Base-by-base conservation (phyloP, 2,113 vertebrate genomes). In the Malaclemys terrapin region DNA sequence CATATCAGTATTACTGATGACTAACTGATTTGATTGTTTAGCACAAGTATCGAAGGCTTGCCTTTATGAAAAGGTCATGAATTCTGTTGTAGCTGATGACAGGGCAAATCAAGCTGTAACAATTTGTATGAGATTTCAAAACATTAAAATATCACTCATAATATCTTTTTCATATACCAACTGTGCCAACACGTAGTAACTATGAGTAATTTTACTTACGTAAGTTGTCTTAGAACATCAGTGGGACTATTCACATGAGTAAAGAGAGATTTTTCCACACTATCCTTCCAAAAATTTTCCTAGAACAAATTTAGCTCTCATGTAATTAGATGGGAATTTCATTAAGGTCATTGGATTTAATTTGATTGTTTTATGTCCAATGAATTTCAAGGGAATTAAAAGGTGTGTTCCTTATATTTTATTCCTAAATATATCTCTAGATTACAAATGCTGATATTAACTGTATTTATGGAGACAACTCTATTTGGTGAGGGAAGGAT, bases 41-140 rank as follows among this genome's bases (percentile, higher is more conserved):
- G 50, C 65, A 91, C 65, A 35, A 0, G 17, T 87, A 31, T 42
- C 29, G 1, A 69, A 6, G 80, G 25, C 1, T 6, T 31, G 5
- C 22, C 29, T 50, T 17, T 72, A 35, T 20, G 38, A 54, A 19
- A 72, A 22, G 11, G 59, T 80, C 24, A 29, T 27, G 17, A 62
- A 82, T 56, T 57, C 31, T 84, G 47, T 38, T 38, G 57, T 2
- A 3, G 12, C 2, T 17, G 27, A 0, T 1, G 72, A 25, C 20
- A 76, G 53, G 24, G 5, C 20, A 47, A 29, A 84, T 9, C 17
- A 69, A 56, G 4, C 8, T 38, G 11, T 24, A 85, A 56, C 2
- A 6, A 1, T 31, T 24, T 22, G 52, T 78, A 78, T 78, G 75
- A 78, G 38, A 75, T 57, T 80, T 82, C 49, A 29, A 1, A 47